Percentiles rank a stretch among this genome's conserved stretches.
phyloP scores from a whole-genome alignment of 2,888 invertebrate species.

The Buathra laborator region DNA sequence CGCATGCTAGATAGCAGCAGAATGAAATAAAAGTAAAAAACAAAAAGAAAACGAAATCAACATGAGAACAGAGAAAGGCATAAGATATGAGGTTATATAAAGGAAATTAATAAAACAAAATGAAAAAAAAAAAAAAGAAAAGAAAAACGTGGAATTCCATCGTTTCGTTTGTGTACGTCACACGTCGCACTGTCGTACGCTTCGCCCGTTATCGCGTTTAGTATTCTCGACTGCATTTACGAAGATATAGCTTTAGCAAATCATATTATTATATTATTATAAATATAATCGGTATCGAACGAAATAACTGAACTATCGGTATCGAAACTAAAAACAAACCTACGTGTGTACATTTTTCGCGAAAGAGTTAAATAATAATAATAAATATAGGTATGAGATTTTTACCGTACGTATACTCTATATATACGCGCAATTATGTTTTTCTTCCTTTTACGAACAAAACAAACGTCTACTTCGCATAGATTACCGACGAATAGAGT shows the following conservation, averaged over 20 bases:
- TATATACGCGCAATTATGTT: conserved; percentile 50
- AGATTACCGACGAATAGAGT: conserved; percentile 19
- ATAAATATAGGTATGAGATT: conserved; percentile 43
- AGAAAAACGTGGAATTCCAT: conserved; percentile 33
- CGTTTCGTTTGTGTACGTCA: conserved; percentile 57
- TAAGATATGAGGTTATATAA: background rate
- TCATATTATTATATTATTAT: conserved; percentile 31
- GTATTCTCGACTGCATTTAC: conserved; percentile 67
- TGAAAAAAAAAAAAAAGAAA: background rate
- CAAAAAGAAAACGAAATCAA: background rate
- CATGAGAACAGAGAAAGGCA: conserved; percentile 1
- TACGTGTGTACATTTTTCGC: conserved; percentile 57
- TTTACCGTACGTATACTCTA: conserved; percentile 38
- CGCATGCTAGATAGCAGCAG: conserved; percentile 8
- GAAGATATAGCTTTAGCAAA: conserved; percentile 60
- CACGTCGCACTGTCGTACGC: conserved; percentile 66
- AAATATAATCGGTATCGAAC: conserved; percentile 47
- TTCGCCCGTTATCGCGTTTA: conserved; percentile 51
- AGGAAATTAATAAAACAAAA: background rate
- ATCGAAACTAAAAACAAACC: background rate
- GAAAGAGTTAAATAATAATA: conserved; percentile 16
- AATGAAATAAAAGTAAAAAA: background rate
- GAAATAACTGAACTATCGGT: conserved; percentile 25
- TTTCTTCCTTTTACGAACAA: conserved; percentile 46
- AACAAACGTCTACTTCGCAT: conserved; percentile 26